Evolutionary conservation across 2,113 vertebrate species (phyloP).

Genomic region (Bujurquina vittata): DNA sequence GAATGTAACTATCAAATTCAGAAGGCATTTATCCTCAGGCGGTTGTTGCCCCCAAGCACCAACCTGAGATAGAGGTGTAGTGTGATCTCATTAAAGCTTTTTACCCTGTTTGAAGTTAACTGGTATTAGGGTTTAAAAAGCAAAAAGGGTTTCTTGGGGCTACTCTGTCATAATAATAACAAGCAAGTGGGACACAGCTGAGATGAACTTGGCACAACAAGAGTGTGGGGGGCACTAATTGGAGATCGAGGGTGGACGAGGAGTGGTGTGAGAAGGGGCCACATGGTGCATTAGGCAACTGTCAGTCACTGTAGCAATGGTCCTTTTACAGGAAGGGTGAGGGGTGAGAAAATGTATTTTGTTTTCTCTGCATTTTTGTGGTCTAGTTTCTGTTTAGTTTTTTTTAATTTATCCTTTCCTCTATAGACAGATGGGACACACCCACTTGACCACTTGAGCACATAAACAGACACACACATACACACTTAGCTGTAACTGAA

Average conservation of each 20-base stretch:
- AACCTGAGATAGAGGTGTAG: constrained; percentile 16
- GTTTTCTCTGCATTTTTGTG: neutral
- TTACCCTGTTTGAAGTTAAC: neutral
- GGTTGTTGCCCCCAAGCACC: constrained; percentile 29
- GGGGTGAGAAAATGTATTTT: constrained; percentile 67
- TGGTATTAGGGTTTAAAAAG: constrained; percentile 14
- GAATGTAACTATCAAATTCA: neutral
- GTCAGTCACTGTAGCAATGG: constrained; percentile 81
- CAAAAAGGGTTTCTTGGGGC: neutral
- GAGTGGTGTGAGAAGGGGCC: constrained; percentile 47
- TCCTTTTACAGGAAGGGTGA: constrained; percentile 69
- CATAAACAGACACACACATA: neutral
- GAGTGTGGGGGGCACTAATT: constrained; percentile 30
- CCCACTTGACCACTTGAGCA: constrained; percentile 28
- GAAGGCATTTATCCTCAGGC: constrained; percentile 23
- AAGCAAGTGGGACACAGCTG: neutral
- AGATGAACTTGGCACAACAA: constrained; percentile 24
- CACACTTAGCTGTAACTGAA: constrained; percentile 1
- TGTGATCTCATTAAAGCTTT: constrained; percentile 14
- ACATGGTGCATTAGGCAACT: constrained; percentile 60
- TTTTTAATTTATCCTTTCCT: neutral
- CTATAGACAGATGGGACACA: constrained; percentile 62
- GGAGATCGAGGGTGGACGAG: constrained; percentile 29
- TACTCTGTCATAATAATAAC: constrained; percentile 16
- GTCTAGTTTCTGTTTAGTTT: constrained; percentile 15